Evolutionary conservation across 2,797 vertebrate genomes (phyloP), one percentile per base, ranked within the genome.

Genomic region (Pangasius krempfi): DNA sequence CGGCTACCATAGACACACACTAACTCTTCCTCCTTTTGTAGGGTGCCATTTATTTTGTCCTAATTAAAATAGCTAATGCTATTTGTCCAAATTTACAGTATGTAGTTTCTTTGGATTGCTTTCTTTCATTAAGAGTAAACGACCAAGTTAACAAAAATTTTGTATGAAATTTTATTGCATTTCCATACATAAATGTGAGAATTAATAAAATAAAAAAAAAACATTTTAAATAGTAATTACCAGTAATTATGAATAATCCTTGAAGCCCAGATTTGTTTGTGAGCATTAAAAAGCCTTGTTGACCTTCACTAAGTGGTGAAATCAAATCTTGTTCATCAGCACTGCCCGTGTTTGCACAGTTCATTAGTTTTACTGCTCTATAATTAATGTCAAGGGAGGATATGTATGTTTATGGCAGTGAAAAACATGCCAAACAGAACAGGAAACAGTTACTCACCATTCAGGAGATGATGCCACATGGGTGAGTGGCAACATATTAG

Each of bases 391-490:
- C n/a, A 37, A 75, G 62, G 89, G 86, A 89, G 89, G 90, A 92
- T 86, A 78, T 76, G 66, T 84, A 79, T n/a, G 86, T 87, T 90
- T 90, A 91, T 73, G 90, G 75, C 81, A 40, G 47, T 83, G 84
- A 88, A 40, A 76, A 30, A 25, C 81, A 85, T 25, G n/a, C 50
- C 72, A 75, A 44, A 44, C 85, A 86, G 62, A 88, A 72, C 89
- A 91, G 92, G 91, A 93, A 92, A 90, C 90, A 88, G 84, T 86
- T 89, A 85, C 72, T 37, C 20, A n/a, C 18, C 84, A 79, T 44
- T 85, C 25, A 72, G 89, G 87, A 91, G 89, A 91, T 88, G 44
- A 89, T 89, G 82, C 56, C 84, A 89, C 82, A 76, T 84, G 70
- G 64, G 64, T 5, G 54, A 56, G 40, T 68, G 81, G 40, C 27